Percentiles rank a stretch among this genome's conserved stretches.
Conservation (phyloP, 2,113 vertebrate species). For the Grammomys dolichurus region DNA sequence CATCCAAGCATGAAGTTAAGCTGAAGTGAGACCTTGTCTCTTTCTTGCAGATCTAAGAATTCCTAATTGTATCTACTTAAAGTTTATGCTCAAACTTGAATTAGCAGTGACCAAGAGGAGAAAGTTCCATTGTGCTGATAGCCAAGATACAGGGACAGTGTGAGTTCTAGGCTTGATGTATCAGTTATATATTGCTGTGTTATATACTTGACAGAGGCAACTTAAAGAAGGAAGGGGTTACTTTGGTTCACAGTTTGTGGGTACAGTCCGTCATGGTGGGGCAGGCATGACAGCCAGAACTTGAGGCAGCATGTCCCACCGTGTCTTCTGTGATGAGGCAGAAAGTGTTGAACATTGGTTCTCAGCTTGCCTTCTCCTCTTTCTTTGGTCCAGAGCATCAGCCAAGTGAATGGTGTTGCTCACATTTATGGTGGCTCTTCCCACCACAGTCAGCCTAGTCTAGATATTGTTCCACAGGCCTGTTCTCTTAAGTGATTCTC, state of each 20-base stretch:
- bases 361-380: neutral
- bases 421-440: neutral
- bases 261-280: neutral
- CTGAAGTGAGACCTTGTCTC: neutral
- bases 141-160: neutral
- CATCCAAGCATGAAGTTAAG: neutral
- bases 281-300: neutral
- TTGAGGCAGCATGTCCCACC: neutral
- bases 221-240: neutral
- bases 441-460: too few species aligned
- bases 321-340: neutral
- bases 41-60: neutral
- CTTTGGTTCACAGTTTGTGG: neutral
- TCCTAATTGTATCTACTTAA: neutral
- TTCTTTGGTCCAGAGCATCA: neutral
- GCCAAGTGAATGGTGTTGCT: too few species aligned
- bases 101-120: neutral
- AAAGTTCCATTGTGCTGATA: neutral
- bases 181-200: neutral
- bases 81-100: neutral
- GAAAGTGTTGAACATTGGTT: too few species aligned
- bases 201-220: neutral
- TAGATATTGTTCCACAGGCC: neutral
- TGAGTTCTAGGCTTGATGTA: neutral
- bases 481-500: neutral